Conservation (phyloP, 2,888 invertebrate genomes). For the Caenorhabditis sp. region DNA sequence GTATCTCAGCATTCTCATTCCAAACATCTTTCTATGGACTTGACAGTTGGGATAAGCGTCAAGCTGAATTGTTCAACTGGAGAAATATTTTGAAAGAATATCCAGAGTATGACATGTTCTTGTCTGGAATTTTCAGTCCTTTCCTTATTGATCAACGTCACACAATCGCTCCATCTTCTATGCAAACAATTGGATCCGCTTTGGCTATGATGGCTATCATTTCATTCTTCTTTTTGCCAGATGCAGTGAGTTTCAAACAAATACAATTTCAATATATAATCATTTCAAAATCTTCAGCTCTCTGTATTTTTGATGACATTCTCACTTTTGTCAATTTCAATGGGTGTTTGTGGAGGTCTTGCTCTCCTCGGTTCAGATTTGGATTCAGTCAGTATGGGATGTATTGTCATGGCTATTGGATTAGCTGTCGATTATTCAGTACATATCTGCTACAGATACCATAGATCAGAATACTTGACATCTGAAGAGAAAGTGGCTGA, state of each 20-base stretch:
- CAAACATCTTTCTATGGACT: constrained; percentile 70
- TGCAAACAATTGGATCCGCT: constrained; percentile 68
- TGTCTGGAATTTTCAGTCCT: constrained; percentile 68
- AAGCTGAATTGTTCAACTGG: constrained; percentile 70
- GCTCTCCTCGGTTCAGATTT: constrained; percentile 68
- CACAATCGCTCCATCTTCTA: constrained; percentile 69
- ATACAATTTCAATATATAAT: background rate
- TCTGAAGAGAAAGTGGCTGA: constrained; percentile 64
- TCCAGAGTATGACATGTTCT: constrained; percentile 68
- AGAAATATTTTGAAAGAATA: constrained; percentile 65
- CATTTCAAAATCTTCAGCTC: constrained; percentile 41
- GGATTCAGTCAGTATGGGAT: constrained; percentile 70
- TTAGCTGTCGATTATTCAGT: constrained; percentile 70
- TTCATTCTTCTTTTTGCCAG: constrained; percentile 69
- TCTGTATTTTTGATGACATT: constrained; percentile 71
- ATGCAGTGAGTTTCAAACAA: constrained; percentile 43
- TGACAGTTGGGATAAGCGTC: constrained; percentile 70
- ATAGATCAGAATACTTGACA: constrained; percentile 59
- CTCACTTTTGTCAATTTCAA: constrained; percentile 70
- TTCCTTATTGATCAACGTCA: constrained; percentile 70
- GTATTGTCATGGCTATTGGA: constrained; percentile 70
- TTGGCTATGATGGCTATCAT: constrained; percentile 69
- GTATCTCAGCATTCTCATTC: constrained; percentile 68
- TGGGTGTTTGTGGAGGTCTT: constrained; percentile 70
- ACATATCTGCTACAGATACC: constrained; percentile 70